A percentile compares a stretch with the other conserved stretches of the same genome.
These are phyloP conservation scores for Sphaerophoria taeniata DNA, from an alignment of 2,888 invertebrate species.

Conservation along the genomic window DNA sequence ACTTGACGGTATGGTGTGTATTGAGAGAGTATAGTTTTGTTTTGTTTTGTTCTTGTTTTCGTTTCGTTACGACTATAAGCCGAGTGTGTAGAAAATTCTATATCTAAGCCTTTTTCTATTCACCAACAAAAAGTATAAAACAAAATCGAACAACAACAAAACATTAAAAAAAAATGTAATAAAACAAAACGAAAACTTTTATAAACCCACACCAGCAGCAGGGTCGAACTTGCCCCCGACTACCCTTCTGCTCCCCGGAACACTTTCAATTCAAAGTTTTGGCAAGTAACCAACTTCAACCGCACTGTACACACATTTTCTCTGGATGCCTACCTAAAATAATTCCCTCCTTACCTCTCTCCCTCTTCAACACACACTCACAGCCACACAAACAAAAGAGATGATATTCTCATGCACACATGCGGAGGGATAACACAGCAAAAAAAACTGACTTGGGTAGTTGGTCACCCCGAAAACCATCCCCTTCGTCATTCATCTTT, in stretches of 20 bases:
- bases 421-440: constrained; percentile 8
- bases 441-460: constrained; percentile 50
- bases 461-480: constrained; percentile 69
- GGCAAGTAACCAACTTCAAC: constrained; percentile 73
- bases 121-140: constrained; percentile 59
- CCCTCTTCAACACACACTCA: not conserved
- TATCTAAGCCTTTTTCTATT: constrained; percentile 72
- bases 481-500: constrained; percentile 69
- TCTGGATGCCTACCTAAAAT: constrained; percentile 64
- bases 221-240: constrained; percentile 42
- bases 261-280: constrained; percentile 75
- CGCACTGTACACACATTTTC: constrained; percentile 63
- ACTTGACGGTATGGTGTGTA: constrained; percentile 48
- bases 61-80: constrained; percentile 54
- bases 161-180: constrained; percentile 34
- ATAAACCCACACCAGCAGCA: constrained; percentile 39
- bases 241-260: constrained; percentile 20
- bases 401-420: constrained; percentile 45
- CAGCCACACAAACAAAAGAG: constrained; percentile 18
- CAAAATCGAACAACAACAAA: constrained; percentile 56
- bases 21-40: constrained; percentile 56
- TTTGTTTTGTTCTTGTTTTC: constrained; percentile 67
- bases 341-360: not conserved
- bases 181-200: constrained; percentile 64
- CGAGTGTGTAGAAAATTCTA: constrained; percentile 58